phyloP scores from a whole-genome alignment of 2,888 invertebrate species.

The Amphipoea lucens region DNA sequence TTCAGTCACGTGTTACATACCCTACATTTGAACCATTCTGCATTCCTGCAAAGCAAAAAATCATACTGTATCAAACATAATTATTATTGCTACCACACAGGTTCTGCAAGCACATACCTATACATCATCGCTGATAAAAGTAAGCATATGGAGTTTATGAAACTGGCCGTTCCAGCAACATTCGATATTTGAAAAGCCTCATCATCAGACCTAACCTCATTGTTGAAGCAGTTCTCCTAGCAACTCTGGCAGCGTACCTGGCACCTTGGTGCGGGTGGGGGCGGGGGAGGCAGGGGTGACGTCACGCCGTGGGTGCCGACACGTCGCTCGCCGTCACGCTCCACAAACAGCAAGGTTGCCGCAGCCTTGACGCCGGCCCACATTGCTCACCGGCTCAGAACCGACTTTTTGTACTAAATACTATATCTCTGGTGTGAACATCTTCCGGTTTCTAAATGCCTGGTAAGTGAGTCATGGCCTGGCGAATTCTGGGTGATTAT shows the following conservation, averaged over 20 bases:
- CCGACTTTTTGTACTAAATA: constrained; percentile 83
- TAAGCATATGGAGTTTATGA: background rate
- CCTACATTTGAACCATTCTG: background rate
- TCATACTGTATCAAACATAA: background rate
- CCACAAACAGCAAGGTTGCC: constrained; percentile 89
- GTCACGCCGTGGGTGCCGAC: constrained; percentile 88
- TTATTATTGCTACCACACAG: background rate
- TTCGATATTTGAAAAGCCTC: background rate
- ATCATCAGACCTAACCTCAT: constrained; percentile 8
- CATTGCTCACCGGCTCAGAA: constrained; percentile 87
- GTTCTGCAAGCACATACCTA: background rate
- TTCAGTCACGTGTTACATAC: background rate
- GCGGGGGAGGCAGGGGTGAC: constrained; percentile 76
- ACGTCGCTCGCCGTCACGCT: constrained; percentile 90
- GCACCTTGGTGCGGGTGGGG: constrained; percentile 48
- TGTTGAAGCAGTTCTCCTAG: constrained; percentile 31
- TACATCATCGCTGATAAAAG: background rate
- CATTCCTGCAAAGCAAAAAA: background rate
- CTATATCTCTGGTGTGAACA: constrained; percentile 72
- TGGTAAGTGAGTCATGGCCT: constrained; percentile 61
- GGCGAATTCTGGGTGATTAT: constrained; percentile 27
- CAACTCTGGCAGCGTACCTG: constrained; percentile 45
- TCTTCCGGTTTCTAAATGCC: constrained; percentile 74
- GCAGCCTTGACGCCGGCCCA: constrained; percentile 89
- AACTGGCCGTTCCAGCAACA: background rate